These are phyloP conservation scores for Caenorhabditis sinica DNA, from an alignment of 2,888 invertebrate species.

Conservation along the genomic window DNA sequence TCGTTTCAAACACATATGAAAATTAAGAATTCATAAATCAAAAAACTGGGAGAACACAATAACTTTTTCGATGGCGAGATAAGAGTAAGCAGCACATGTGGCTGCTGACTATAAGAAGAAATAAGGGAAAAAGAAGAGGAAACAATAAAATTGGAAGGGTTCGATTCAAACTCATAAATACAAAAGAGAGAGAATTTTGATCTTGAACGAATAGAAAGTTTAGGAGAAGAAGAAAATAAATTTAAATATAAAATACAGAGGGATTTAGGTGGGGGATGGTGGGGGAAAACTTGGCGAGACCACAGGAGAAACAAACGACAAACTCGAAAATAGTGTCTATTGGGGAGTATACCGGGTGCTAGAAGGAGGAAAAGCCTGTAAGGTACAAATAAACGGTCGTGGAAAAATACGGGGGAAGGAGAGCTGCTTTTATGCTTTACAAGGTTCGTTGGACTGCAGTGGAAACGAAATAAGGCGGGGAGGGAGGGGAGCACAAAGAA, in stretches of 20 bases:
- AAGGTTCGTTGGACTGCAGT: slow-evolving; percentile 18
- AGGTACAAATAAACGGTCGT: slow-evolving; percentile 9
- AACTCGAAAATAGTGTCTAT: slow-evolving; percentile 22
- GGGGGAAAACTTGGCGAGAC: slow-evolving; percentile 19
- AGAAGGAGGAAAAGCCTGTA: background rate
- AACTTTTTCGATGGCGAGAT: slow-evolving; percentile 13
- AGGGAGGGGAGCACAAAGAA: slow-evolving; percentile 9
- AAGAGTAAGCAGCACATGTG: background rate
- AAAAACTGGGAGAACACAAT: background rate
- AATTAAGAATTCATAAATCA: background rate
- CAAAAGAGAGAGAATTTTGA: slow-evolving; percentile 4
- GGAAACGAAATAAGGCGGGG: slow-evolving; percentile 5
- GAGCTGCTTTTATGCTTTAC: slow-evolving; percentile 23
- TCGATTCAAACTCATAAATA: slow-evolving; percentile 6
- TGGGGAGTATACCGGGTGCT: slow-evolving; percentile 32
- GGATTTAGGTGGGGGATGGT: background rate
- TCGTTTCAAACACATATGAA: background rate
- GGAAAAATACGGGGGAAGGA: slow-evolving; percentile 16
- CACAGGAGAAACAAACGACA: slow-evolving; percentile 40
- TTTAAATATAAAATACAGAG: background rate
- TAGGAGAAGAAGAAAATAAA: too few relatives aligned
- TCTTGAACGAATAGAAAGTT: background rate
- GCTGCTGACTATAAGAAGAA: too few relatives aligned
- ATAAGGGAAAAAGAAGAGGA: too few relatives aligned
- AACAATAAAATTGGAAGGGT: background rate